A percentile compares a stretch with the other conserved stretches of the same genome.
phyloP scores from a whole-genome alignment of 2,113 vertebrate genomes.

The Hypocryptadius cinnamomeus region DNA sequence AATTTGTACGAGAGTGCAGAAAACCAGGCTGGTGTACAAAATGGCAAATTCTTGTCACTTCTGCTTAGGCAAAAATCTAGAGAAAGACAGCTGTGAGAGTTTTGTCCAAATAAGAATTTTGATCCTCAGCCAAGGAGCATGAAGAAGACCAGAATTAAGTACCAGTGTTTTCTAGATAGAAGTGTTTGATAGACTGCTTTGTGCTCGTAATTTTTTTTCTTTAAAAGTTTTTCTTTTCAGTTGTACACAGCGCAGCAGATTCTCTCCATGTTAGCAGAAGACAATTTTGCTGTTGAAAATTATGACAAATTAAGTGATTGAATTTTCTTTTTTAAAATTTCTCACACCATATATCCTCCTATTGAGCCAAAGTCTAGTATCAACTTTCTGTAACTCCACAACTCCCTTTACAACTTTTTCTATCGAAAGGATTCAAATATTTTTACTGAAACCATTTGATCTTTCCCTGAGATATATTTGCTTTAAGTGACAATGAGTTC shows the following conservation, averaged over 20 bases:
- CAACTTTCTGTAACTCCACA: background rate
- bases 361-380: background rate
- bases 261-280: background rate
- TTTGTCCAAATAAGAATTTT: constrained; percentile 55
- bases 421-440: background rate
- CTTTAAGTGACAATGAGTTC: constrained; percentile 14
- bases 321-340: background rate
- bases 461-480: constrained; percentile 19
- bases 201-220: background rate
- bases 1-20: constrained; percentile 28
- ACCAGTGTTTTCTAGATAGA: constrained; percentile 37
- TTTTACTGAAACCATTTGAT: background rate
- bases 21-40: constrained; percentile 40
- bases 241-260: background rate
- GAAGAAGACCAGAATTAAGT: constrained; percentile 53
- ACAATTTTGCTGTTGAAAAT: background rate
- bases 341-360: background rate
- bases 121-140: constrained; percentile 49
- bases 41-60: constrained; percentile 34
- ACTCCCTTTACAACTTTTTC: background rate
- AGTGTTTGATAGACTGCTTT: constrained; percentile 9
- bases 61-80: constrained; percentile 46
- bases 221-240: background rate
- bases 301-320: background rate
- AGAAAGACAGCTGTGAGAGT: constrained; percentile 43